Evolutionary conservation across 2,888 invertebrate species (phyloP).

Genomic region (Nomada flava): DNA sequence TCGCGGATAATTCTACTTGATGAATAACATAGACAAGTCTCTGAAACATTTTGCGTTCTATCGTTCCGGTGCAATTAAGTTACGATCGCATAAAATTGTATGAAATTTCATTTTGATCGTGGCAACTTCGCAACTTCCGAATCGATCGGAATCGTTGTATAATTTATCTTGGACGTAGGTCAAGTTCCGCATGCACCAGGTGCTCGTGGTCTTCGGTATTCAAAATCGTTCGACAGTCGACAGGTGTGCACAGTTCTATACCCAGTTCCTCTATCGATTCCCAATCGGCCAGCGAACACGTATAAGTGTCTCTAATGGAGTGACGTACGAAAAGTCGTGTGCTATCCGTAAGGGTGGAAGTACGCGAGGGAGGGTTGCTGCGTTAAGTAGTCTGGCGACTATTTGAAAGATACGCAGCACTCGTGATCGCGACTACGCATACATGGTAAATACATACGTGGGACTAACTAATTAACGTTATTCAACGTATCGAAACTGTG

Average conservation of each 20-base stretch:
- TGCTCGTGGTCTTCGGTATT: constrained; percentile 17
- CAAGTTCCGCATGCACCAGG: constrained; percentile 61
- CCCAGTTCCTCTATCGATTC: constrained; percentile 41
- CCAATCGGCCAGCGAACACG: constrained; percentile 45
- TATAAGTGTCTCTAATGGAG: constrained; percentile 43
- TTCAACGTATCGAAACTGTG: neutral
- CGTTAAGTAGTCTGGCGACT: constrained; percentile 10
- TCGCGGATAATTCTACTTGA: neutral
- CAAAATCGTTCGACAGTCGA: constrained; percentile 15
- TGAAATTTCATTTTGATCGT: neutral
- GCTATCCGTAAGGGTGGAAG: constrained; percentile 23
- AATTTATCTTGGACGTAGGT: constrained; percentile 67
- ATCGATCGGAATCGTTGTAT: constrained; percentile 67
- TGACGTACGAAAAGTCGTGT: constrained; percentile 31
- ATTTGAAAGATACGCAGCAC: neutral
- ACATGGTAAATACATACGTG: constrained; percentile 1
- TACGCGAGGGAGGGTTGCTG: constrained; percentile 18
- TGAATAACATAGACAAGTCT: neutral
- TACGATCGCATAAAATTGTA: neutral
- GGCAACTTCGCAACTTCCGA: neutral
- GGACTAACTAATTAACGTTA: neutral
- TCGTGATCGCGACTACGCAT: neutral
- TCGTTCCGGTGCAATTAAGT: neutral
- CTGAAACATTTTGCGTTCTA: neutral
- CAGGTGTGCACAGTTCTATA: constrained; percentile 47